These are phyloP conservation scores for Andrena marginata DNA, from an alignment of 2,888 invertebrate species.

Conservation along the genomic window DNA sequence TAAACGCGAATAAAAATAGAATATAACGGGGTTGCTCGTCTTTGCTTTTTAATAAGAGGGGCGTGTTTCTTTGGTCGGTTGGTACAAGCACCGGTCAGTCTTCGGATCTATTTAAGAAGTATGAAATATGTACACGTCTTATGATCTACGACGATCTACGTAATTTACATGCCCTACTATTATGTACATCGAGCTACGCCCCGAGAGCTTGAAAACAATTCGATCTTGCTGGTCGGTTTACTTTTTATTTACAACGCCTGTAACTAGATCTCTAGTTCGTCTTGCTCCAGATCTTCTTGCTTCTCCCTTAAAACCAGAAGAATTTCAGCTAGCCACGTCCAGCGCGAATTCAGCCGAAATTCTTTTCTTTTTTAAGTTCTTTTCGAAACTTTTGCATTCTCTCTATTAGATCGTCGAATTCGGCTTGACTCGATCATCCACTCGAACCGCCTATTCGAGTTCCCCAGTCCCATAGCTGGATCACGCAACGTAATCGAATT, in stretches of 20 bases:
- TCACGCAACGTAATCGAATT: neutral
- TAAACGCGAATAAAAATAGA: constrained; percentile 67
- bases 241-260: constrained; percentile 17
- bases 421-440: neutral
- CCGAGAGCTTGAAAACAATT: constrained; percentile 41
- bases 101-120: constrained; percentile 81
- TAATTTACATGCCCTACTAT: constrained; percentile 64
- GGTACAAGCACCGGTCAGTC: constrained; percentile 84
- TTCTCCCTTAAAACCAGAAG: neutral
- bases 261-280: neutral
- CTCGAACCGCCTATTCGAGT: constrained; percentile 9
- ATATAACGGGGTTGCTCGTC: constrained; percentile 44
- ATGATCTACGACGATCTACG: constrained; percentile 46
- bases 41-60: constrained; percentile 46
- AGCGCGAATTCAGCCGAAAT: constrained; percentile 67
- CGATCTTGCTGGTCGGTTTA: constrained; percentile 21
- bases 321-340: constrained; percentile 67
- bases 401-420: neutral
- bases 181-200: constrained; percentile 71
- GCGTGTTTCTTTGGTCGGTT: constrained; percentile 83
- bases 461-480: neutral
- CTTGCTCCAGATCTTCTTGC: neutral
- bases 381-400: neutral
- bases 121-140: constrained; percentile 68
- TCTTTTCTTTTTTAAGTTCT: neutral